Base-by-base conservation (phyloP, 2,113 vertebrate species). In the Neotoma lepida region DNA sequence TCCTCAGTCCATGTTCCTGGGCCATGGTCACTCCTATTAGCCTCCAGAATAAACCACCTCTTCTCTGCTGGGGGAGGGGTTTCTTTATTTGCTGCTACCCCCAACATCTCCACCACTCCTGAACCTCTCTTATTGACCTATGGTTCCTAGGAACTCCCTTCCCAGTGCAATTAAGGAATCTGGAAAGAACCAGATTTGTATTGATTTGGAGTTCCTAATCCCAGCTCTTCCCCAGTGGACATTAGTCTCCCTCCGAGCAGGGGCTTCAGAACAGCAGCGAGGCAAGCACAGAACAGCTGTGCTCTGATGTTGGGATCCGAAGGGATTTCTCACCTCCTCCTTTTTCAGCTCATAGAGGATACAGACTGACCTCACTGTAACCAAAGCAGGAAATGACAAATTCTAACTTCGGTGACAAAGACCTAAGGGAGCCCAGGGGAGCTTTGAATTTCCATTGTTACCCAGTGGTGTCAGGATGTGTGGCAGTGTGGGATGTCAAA, bases 351-450 rank as follows among this genome's bases (percentile, higher is more conserved):
- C 94, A 90, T 96, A 88, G 97, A 98, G 97, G 97, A 97, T 95
- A 97, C 96, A 97, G 97, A 95, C 89, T 95, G 86, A 97, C 95
- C 94, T 97, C 95, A 94, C 94, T 97, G 97, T 90, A 98, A 98
- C 89, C 93, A 98, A 98, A 97, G 88, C 94, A 98, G 97, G 96
- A 97, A 98, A 98, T 94, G 97, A 94, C 95, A 97, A 89, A 97
- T 95, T 96, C 91, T 96, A 95, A 96, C 96, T 90, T 64, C 18
- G 94, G 97, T 96, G 97, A 97, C 94, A 96, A 98, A 95, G 86
- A 91, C 92, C 88, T 33, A 64, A 77, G 89, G 49, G 68, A 95
- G 73, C 68, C 84, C 61, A 95, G 74, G 0, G 0, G 39, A 95
- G 68, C 39, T 76, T 51, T n/a, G 82, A 76, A 54, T 91, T 30